phyloP scores from a whole-genome alignment of 2,113 vertebrate species.

The Nicator chloris region DNA sequence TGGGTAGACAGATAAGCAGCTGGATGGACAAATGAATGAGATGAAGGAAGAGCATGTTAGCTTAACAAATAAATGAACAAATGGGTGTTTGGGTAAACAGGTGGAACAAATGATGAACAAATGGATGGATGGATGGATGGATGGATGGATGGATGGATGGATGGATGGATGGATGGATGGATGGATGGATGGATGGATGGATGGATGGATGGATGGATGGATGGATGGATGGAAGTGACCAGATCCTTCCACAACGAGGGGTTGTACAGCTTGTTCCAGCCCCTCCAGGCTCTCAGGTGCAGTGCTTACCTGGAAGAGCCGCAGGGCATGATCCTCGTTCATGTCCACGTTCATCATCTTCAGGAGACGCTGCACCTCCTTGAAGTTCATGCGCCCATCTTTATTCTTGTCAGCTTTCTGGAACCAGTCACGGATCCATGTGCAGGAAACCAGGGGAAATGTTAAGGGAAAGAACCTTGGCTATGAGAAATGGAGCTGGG shows the following conservation, averaged over 20 bases:
- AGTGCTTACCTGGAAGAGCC: slow-evolving; percentile 84
- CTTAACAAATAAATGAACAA: not conserved
- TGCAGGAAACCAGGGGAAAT: slow-evolving; percentile 34
- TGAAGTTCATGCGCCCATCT: slow-evolving; percentile 91
- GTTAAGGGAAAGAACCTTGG: slow-evolving; percentile 73
- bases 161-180: not conserved
- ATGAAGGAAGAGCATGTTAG: not conserved
- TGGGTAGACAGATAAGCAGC: not conserved
- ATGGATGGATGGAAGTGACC: not conserved
- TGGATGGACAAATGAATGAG: not conserved
- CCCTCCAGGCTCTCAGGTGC: not conserved
- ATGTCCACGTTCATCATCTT: slow-evolving; percentile 96
- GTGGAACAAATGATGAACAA: no score
- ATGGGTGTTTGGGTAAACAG: not conserved
- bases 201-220: not conserved
- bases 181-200: not conserved
- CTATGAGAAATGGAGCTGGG: not conserved
- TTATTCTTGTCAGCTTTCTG: slow-evolving; percentile 92
- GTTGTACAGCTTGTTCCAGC: not conserved
- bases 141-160: no score
- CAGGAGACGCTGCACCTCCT: slow-evolving; percentile 85
- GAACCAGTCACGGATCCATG: slow-evolving; percentile 94
- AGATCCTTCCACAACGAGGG: not conserved
- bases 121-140: not conserved
- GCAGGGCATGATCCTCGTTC: slow-evolving; percentile 84